A percentile compares a stretch with the other conserved stretches of the same genome.
phyloP scores from a whole-genome alignment of 2,888 invertebrate species.

The Xestia sexstrigata region DNA sequence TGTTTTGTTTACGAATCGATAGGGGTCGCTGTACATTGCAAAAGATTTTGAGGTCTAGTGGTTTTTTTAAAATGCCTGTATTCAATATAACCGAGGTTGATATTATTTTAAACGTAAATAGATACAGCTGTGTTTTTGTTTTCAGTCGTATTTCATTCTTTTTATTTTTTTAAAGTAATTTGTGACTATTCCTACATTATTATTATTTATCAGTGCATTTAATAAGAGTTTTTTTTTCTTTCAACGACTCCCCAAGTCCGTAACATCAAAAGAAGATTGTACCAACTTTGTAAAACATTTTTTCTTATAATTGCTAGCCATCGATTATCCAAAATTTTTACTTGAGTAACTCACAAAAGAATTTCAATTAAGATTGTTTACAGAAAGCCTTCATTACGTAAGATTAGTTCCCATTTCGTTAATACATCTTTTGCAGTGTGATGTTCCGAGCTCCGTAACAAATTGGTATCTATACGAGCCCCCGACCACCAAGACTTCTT shows the following conservation, averaged over 20 bases:
- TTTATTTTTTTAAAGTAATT: background rate
- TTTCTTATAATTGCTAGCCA: constrained; percentile 40
- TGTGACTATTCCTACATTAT: background rate
- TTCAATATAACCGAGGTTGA: background rate
- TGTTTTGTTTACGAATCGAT: constrained; percentile 58
- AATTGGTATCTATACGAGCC: too few relatives aligned
- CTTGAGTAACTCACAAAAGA: constrained; percentile 69
- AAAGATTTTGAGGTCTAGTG: constrained; percentile 2
- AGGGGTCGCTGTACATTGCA: constrained; percentile 12
- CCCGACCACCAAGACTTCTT: too few relatives aligned
- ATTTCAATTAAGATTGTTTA: constrained; percentile 75
- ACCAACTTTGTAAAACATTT: constrained; percentile 30
- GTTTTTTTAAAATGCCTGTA: background rate
- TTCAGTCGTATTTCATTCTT: too few relatives aligned
- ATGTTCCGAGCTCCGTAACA: too few relatives aligned
- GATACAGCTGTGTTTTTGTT: too few relatives aligned
- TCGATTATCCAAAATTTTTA: constrained; percentile 62
- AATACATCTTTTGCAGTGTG: constrained; percentile 23
- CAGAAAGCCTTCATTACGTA: constrained; percentile 55
- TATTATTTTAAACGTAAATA: too few relatives aligned
- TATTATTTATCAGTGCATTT: background rate
- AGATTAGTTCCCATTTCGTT: constrained; percentile 30
- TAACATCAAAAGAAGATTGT: background rate
- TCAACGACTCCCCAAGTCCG: background rate
- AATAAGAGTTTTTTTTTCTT: background rate